phyloP scores from a whole-genome alignment of 2,113 vertebrate genomes.

The Progne subis region DNA sequence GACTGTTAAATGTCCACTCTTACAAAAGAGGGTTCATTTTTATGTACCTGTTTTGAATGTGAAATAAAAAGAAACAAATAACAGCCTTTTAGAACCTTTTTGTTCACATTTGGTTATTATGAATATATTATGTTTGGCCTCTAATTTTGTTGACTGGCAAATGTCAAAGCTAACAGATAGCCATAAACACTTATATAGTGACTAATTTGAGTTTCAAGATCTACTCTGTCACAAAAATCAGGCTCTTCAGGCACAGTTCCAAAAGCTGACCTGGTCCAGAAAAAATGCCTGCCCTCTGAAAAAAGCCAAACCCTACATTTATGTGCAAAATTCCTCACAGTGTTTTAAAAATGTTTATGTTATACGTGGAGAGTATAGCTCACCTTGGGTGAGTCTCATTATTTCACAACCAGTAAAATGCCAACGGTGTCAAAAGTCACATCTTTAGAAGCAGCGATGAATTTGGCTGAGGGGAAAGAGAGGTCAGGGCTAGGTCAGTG shows the following conservation, averaged over 20 bases:
- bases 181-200: background rate
- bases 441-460: background rate
- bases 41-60: background rate
- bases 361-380: background rate
- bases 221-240: background rate
- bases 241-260: background rate
- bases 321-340: background rate
- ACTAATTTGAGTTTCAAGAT: background rate
- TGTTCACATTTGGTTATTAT: background rate
- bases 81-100: background rate
- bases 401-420: conserved; percentile 2
- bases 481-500: background rate
- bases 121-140: background rate
- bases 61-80: background rate
- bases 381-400: background rate
- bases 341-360: background rate
- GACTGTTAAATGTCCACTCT: background rate
- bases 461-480: background rate
- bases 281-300: background rate
- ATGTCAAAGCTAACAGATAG: background rate
- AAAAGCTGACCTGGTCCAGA: background rate
- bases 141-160: background rate
- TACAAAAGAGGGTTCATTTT: background rate
- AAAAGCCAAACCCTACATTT: background rate
- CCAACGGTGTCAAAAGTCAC: background rate